A percentile compares a stretch with the other conserved stretches of the same genome.
phyloP scores from a whole-genome alignment of 2,888 invertebrate genomes.

The Acanthosepion lycidas region DNA sequence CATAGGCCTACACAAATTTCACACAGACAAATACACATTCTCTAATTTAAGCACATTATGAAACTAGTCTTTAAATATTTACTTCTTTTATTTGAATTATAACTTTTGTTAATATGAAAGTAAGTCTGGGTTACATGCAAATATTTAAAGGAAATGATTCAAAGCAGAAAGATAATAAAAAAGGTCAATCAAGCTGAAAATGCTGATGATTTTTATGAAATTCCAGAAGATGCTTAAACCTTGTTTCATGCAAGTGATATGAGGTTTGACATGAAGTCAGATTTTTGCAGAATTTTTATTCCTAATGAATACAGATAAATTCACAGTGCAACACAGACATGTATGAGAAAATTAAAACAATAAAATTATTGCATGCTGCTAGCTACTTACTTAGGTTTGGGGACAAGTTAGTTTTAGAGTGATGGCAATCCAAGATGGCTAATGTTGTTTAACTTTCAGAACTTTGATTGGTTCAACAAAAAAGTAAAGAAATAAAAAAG shows the following conservation, averaged over 20 bases:
- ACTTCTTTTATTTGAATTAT: no score
- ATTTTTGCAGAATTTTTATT: background rate
- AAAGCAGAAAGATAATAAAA: no score
- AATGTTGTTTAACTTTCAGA: background rate
- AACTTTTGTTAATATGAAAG: no score
- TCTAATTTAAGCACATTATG: no score
- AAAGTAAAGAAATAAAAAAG: background rate
- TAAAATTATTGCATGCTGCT: background rate
- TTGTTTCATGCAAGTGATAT: background rate
- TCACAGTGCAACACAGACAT: background rate
- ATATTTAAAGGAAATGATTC: no score
- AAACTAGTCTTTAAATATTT: no score
- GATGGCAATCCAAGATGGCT: background rate
- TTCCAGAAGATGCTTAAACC: background rate
- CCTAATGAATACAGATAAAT: background rate
- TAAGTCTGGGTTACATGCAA: no score
- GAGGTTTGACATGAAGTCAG: background rate
- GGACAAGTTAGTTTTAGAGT: background rate
- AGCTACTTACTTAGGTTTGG: background rate
- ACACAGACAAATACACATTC: no score
- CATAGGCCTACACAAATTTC: no score
- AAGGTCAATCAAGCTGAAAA: no score
- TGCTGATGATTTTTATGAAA: no score
- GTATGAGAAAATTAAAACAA: background rate
- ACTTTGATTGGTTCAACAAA: background rate